A percentile compares a stretch with the other conserved stretches of the same genome.
Evolutionary conservation across 2,113 vertebrate genomes (phyloP).

Genomic region (Apodemus speciosus): DNA sequence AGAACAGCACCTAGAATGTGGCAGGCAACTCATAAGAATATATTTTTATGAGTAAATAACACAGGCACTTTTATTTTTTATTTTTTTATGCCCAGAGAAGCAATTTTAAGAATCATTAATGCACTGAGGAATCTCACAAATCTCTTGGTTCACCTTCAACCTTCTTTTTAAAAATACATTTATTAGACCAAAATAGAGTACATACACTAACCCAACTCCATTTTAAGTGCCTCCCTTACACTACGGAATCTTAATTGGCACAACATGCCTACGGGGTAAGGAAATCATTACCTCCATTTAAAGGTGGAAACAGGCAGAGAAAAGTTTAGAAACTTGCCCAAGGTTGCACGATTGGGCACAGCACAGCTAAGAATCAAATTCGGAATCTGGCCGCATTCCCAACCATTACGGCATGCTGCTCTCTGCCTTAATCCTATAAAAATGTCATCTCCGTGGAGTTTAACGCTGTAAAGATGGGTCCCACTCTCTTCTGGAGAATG

Average conservation of each 20-base stretch:
- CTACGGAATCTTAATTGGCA: slow-evolving; percentile 29
- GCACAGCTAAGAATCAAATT: neutral
- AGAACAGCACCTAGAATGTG: neutral
- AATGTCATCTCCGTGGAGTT: slow-evolving; percentile 26
- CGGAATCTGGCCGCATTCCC: slow-evolving; percentile 7
- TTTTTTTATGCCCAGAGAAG: neutral
- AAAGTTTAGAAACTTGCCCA: neutral
- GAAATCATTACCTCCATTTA: slow-evolving; percentile 3
- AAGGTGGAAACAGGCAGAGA: neutral
- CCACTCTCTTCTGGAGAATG: neutral
- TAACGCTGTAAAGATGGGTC: slow-evolving; percentile 18
- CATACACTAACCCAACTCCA: neutral
- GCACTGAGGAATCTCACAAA: neutral
- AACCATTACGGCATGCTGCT: neutral
- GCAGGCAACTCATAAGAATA: neutral
- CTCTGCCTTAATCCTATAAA: slow-evolving; percentile 31
- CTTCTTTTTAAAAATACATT: slow-evolving; percentile 24
- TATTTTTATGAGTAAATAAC: neutral
- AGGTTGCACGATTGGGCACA: neutral
- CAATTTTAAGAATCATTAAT: slow-evolving; percentile 52
- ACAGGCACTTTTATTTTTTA: slow-evolving; percentile 20
- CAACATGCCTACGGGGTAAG: neutral
- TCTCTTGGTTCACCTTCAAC: slow-evolving; percentile 13
- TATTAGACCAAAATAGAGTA: neutral
- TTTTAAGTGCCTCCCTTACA: slow-evolving; percentile 41